Evolutionary conservation across 2,888 invertebrate genomes (phyloP), one percentile per base, ranked within the genome.

Genomic region (Cylindroiulus punctatus): DNA sequence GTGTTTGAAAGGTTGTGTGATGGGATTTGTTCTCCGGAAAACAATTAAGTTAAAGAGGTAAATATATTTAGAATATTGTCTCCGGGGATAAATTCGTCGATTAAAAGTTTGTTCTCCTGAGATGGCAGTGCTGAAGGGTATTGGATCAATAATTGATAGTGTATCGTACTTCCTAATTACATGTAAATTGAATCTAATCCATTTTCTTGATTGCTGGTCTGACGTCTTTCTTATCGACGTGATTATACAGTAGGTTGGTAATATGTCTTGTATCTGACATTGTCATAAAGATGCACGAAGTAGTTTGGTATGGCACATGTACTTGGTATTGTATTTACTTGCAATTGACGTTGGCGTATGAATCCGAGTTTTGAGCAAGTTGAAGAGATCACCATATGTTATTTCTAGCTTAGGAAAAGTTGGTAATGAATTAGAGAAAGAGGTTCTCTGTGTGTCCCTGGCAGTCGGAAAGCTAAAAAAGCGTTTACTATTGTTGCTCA

Each of bases 11-110:
- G 52, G 19, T 52, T 52, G 2, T 47, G 19, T n/a, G 17, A 44
- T 52, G n/a, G 19, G 1, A 52, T 52, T 52, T 52, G 14, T 52
- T 19, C 52, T n/a, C 52, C 4, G 52, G 19, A 52, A 52, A 85
- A 22, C 32, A 65, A 32, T 76, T 87, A 88, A 83, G 83, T 85
- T 17, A 81, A 47, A 47, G 52, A 3, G 52, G 17, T 52, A 52
- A 52, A 52, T 52, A 12, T 52, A 5, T 12, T 10, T 19, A n/a
- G 52, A 52, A 3, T 52, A 52, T 52, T 52, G 52, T 52, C 52
- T 52, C 52, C 12, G 52, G 52, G n/a, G 52, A 52, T 52, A n/a
- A n/a, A 52, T 52, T 12, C 4, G 10, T n/a, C 52, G 52, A 52
- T 52, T 52, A 52, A 52, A n/a, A 17, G 52, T 52, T 52, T 8